A percentile compares a stretch with the other conserved stretches of the same genome.
Evolutionary conservation across 1,140 invertebrate genomes (phyloP).

Genomic region (Drosophila guanche): DNA sequence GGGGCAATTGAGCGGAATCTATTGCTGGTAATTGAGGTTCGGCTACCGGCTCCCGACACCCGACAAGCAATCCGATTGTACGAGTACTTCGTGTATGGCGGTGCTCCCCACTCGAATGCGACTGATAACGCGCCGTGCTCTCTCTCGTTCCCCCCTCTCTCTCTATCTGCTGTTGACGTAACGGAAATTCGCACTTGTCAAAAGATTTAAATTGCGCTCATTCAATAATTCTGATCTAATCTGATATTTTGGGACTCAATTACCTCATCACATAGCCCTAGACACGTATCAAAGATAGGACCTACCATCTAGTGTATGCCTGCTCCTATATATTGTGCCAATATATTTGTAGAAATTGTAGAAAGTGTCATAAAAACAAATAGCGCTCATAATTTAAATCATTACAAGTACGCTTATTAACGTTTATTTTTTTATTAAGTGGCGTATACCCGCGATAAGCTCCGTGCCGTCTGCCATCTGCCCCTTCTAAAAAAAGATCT

Average conservation of each 20-base stretch:
- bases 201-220: conserved; percentile 42
- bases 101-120: no score
- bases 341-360: neutral
- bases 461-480: neutral
- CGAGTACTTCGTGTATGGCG: conserved; percentile 9
- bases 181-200: conserved; percentile 67
- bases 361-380: conserved; percentile 32
- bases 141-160: no score
- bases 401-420: conserved; percentile 77
- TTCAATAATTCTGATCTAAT: conserved; percentile 39
- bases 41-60: neutral
- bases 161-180: conserved; percentile 25
- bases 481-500: neutral
- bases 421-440: conserved; percentile 80
- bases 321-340: conserved; percentile 6
- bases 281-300: neutral
- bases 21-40: conserved; percentile 15
- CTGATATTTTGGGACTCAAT: conserved; percentile 45
- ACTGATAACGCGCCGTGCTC: no score
- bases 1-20: conserved; percentile 46
- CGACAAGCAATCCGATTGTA: conserved; percentile 42
- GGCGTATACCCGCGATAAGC: conserved; percentile 65
- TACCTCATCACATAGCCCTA: conserved; percentile 30
- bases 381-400: conserved; percentile 71
- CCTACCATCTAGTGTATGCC: neutral